Evolutionary conservation across 2,113 vertebrate genomes (phyloP), one percentile per base, ranked within the genome.

Genomic region (Leptosomus discolor): DNA sequence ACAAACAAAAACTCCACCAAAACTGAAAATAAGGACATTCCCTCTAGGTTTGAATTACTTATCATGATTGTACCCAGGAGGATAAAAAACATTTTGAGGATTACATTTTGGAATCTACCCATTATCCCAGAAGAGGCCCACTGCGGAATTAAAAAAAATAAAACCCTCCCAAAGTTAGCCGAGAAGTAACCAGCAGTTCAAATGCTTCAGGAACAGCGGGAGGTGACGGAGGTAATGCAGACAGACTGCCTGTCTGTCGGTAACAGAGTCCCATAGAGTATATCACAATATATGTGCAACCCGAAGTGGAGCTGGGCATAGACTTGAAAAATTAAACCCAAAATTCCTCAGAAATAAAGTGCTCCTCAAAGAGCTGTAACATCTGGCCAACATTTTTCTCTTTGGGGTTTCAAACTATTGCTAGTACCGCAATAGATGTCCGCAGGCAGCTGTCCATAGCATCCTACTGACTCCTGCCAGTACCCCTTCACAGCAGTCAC

Each of bases 261-360:
- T 14, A 48, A 7, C 15, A 1, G 17, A 20, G 46, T 27, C 12
- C 54, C 50, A 32, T 0, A 2, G 24, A n/a, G n/a, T 2, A 20
- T 0, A 39, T 4, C 3, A 2, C 34, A 21, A 15, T 1, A 5
- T 34, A 51, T 30, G 7, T 1, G 1, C 50, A 54, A 3, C 9
- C 41, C 4, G 0, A 18, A 32, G n/a, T 0, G 3, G 21, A 86
- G 29, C 7, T 12, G 26, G 29, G 15, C 5, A 8, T 0, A 5
- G 9, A 4, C 22, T 19, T 16, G 16, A 76, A 86, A 74, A 77
- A 37, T 15, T 12, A 69, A 56, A 7, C 12, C 68, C 19, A 0
- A 41, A 34, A 91, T 58, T 73, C 39, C 45, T 54, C n/a, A 69
- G 51, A 64, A 88, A 53, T 3, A 39, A 27, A 18, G 24, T 3